A percentile compares a stretch with the other conserved stretches of the same genome.
Conservation (phyloP, 1,140 invertebrate genomes). For the Apis mellifera region DNA sequence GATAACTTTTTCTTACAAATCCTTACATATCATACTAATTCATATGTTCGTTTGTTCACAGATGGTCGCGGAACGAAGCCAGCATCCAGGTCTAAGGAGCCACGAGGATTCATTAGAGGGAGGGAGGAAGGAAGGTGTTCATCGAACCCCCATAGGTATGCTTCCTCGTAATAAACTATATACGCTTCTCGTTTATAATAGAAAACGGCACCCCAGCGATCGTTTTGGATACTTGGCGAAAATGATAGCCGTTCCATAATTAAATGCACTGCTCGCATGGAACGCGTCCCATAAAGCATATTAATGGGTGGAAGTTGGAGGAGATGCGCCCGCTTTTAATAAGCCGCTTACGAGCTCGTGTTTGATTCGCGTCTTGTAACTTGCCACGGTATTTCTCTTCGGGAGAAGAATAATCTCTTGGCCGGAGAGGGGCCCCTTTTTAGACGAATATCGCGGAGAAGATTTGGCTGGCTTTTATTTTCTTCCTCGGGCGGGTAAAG, state of each 20-base stretch:
- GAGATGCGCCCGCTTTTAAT: conserved; percentile 32
- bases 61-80: no score
- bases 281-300: conserved; percentile 25
- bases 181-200: conserved; percentile 49
- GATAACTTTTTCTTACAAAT: no score
- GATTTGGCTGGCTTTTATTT: neutral
- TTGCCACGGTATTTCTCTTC: neutral
- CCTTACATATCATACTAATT: no score
- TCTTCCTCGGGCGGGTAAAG: neutral
- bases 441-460: neutral
- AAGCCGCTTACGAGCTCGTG: conserved; percentile 28
- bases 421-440: neutral
- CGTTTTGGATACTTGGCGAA: conserved; percentile 40
- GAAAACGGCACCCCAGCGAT: conserved; percentile 58
- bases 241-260: conserved; percentile 48
- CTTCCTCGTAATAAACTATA: neutral
- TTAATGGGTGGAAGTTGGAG: conserved; percentile 10
- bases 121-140: no score
- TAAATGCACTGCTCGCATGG: conserved; percentile 21
- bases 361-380: conserved; percentile 3
- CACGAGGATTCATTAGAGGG: no score
- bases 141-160: conserved; percentile 55
- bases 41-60: no score
- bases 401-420: neutral
- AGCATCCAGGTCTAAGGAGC: no score